Conservation (phyloP, 2,888 invertebrate species). For the Psococerastis gibbosa region DNA sequence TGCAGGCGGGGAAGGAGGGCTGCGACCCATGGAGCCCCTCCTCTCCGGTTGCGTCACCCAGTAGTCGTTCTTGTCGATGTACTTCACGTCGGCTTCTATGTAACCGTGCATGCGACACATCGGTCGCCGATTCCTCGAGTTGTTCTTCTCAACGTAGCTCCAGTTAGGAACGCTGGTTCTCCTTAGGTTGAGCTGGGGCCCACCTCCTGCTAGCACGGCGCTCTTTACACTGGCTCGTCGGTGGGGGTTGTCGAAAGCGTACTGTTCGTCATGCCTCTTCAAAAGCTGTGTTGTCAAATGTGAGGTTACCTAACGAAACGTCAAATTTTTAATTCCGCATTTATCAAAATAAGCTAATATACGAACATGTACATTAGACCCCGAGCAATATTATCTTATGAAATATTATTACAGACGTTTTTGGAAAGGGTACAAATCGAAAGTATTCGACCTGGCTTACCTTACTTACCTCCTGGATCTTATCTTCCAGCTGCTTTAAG, state of each 20-base stretch:
- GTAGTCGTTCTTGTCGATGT: constrained; percentile 7
- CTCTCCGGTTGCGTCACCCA: constrained; percentile 6
- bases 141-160: constrained; percentile 7
- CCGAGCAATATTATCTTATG: too few species aligned
- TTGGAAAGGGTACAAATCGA: too few species aligned
- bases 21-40: neutral
- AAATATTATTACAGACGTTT: too few species aligned
- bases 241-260: neutral
- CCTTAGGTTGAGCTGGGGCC: constrained; percentile 20
- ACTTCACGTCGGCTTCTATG: neutral
- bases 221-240: constrained; percentile 4
- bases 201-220: neutral
- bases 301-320: constrained; percentile 2
- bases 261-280: constrained; percentile 4
- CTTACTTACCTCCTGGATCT: constrained; percentile 7
- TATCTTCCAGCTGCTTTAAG: neutral
- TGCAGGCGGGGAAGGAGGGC: neutral
- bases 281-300: constrained; percentile 5
- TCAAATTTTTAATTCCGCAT: too few species aligned
- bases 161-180: constrained; percentile 22
- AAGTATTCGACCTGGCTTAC: too few species aligned
- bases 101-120: constrained; percentile 3
- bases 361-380: too few species aligned
- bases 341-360: too few species aligned
- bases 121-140: neutral